Conservation (phyloP, 2,888 invertebrate genomes). For the Hetaerina titia region DNA sequence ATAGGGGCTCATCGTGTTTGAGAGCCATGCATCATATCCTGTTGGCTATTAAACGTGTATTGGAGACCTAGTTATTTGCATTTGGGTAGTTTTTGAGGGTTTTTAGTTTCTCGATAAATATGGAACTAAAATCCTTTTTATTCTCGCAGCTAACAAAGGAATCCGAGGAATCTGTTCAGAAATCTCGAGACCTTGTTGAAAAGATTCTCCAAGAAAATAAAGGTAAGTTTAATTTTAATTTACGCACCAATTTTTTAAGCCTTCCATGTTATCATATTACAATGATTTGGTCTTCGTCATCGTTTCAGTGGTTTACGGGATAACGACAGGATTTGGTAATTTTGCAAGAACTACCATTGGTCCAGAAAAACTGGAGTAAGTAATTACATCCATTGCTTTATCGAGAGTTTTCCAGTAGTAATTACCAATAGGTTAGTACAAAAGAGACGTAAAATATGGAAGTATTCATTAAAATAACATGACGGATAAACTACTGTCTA, state of each 20-base stretch:
- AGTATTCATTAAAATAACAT: too few species aligned
- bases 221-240: constrained; percentile 75
- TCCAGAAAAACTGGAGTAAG: constrained; percentile 80
- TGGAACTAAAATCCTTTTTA: constrained; percentile 37
- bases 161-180: constrained; percentile 78
- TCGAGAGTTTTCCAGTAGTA: not conserved
- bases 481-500: too few species aligned
- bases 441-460: too few species aligned
- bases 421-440: too few species aligned
- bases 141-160: constrained; percentile 78
- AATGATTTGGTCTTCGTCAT: constrained; percentile 18
- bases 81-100: too few species aligned
- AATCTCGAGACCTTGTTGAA: constrained; percentile 80
- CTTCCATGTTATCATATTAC: not conserved
- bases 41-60: too few species aligned
- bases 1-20: too few species aligned
- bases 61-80: too few species aligned
- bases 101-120: too few species aligned
- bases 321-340: constrained; percentile 85
- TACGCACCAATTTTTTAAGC: not conserved
- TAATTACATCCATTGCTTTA: constrained; percentile 43
- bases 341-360: constrained; percentile 81
- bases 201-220: constrained; percentile 81
- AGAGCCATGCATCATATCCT: too few species aligned
- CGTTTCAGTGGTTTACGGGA: constrained; percentile 79